These are phyloP conservation scores for Gymnosoma rotundatum DNA, from an alignment of 2,888 invertebrate genomes.

Conservation along the genomic window DNA sequence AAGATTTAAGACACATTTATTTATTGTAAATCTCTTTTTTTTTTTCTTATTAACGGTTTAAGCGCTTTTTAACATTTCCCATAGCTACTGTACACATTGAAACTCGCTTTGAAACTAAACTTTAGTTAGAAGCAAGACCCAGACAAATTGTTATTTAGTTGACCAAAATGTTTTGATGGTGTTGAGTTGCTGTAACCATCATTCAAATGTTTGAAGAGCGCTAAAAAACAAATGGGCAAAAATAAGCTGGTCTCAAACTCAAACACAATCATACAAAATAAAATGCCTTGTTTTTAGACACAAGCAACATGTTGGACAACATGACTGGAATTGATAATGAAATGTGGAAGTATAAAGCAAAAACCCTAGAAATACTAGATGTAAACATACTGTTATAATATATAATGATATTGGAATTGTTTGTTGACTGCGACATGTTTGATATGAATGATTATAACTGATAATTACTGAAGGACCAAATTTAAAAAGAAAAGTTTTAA, in stretches of 20 bases:
- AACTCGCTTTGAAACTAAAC: conserved; percentile 66
- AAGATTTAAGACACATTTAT: conserved; percentile 20
- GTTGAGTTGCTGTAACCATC: not conserved
- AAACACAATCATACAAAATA: conserved; percentile 2
- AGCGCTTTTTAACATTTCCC: not conserved
- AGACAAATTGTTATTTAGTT: conserved; percentile 45
- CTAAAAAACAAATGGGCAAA: not conserved
- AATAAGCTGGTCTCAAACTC: conserved; percentile 4
- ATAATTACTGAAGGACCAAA: too few relatives aligned
- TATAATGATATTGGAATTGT: too few relatives aligned
- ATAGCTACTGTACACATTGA: conserved; percentile 57
- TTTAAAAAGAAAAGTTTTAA: too few relatives aligned
- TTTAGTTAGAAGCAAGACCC: conserved; percentile 49
- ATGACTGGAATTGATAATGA: not conserved
- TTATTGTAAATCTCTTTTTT: conserved; percentile 12
- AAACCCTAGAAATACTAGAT: too few relatives aligned
- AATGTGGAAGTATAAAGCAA: not conserved
- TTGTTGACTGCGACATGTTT: too few relatives aligned
- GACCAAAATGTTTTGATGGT: conserved; percentile 1
- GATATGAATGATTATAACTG: too few relatives aligned
- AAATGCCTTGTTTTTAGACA: not conserved
- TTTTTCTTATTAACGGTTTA: not conserved
- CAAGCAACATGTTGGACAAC: conserved; percentile 9
- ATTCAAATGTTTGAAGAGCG: conserved; percentile 10
- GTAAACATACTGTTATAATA: too few relatives aligned